Base-by-base conservation (phyloP, 2,113 vertebrate species). In the Pachycephala philippinensis region DNA sequence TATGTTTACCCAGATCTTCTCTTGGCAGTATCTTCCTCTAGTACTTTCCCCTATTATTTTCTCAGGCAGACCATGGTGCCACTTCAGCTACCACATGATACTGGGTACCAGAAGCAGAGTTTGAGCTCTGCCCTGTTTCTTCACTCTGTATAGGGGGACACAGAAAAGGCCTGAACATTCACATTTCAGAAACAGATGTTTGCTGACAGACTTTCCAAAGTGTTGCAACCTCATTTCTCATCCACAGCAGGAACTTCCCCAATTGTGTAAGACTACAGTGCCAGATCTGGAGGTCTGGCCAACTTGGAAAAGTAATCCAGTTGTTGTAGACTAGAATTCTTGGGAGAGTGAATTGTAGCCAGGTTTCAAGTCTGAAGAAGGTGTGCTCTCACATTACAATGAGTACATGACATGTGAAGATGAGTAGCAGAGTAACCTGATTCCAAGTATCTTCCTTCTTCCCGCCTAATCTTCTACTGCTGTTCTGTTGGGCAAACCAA, bases 101-200 rank as follows among this genome's bases (percentile, higher is more conserved):
- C 7, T 10, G 47, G 6, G 21, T 8, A 42, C 28, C 31, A 80
- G 82, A 52, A 87, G 33, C 12, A 23, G 74, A 79, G 52, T 33
- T 50, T 60, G 71, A 75, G 45, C 27, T 44, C 33, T 59, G 39
- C 4, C 5, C 6, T 54, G 28, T 65, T 49, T 49, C 50, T 87
- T 59, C 64, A 27, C 14, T 54, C 39, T 4, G 4, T 11, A 4
- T 0, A 60, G 7, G 4, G 12, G 14, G 11, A 64, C 6, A 4
- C 8, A 42, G 75, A 42, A 79, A 78, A n/a, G 37, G 4, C 11
- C 65, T 42, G 30, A 60, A 30, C 7, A 13, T n/a, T 66, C 27
- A 42, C 13, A 68, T 68, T 92, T 85, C 53, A 76, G 44, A 95
- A 76, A 24, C 26, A 81, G 63, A 40, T 52, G 8, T 66, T 82